Evolutionary conservation across 1,140 invertebrate genomes (phyloP).

Genomic region (Drosophila pectinifera): DNA sequence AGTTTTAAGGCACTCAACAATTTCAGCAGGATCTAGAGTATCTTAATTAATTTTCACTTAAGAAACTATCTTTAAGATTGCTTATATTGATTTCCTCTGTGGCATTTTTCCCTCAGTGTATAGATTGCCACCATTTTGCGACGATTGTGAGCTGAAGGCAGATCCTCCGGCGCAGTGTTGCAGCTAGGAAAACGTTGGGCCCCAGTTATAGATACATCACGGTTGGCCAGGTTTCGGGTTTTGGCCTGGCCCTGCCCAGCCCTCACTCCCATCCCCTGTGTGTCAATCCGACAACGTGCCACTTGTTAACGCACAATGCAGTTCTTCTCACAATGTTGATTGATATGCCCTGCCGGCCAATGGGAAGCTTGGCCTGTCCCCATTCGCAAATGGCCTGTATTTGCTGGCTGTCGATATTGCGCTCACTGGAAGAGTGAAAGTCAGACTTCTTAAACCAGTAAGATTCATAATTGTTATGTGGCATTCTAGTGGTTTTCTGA

Average conservation of each 20-base stretch:
- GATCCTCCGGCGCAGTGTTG: constrained; percentile 15
- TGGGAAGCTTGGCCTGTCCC: background rate
- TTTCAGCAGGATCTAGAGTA: no score
- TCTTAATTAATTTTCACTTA: no score
- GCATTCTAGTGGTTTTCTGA: no score
- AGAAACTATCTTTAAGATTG: no score
- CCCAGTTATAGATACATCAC: constrained; percentile 69
- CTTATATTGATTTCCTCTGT: no score
- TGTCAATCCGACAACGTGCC: constrained; percentile 74
- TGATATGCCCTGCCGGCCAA: constrained; percentile 53
- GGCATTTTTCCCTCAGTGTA: background rate
- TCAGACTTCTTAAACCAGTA: background rate
- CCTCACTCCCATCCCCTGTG: constrained; percentile 22
- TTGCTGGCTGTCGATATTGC: constrained; percentile 6
- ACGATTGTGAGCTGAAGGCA: background rate
- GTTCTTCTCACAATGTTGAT: constrained; percentile 64
- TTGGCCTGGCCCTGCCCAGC: constrained; percentile 14
- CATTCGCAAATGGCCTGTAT: constrained; percentile 19
- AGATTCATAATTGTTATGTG: no score
- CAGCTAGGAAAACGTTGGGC: constrained; percentile 22
- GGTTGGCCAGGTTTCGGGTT: constrained; percentile 50
- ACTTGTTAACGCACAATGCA: constrained; percentile 80
- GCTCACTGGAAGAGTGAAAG: background rate
- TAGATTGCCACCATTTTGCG: background rate
- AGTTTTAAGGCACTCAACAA: no score